Evolutionary conservation across 2,797 vertebrate genomes (phyloP), one percentile per base, ranked within the genome.

Genomic region (Neosalanx taihuensis): DNA sequence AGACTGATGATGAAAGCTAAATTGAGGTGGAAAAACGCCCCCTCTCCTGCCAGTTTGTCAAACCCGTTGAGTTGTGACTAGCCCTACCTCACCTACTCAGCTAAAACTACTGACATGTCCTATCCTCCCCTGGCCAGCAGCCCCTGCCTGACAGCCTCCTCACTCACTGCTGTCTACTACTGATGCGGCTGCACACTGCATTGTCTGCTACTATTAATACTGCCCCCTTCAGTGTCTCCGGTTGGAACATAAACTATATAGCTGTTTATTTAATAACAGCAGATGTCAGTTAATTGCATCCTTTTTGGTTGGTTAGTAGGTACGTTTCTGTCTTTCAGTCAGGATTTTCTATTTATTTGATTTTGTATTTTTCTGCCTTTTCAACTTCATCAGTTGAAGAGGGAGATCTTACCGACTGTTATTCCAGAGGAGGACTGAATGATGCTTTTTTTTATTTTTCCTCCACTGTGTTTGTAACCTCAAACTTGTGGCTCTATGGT

Each of bases 71-170:
- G 83, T 86, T 77, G 84, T 83, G 85, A 91, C 84, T 79, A 86
- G 87, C 89, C 89, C 93, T 94, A 94, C 93, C 93, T 94, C 93
- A 87, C 88, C 89, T 89, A 79, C 85, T 89, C 84, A 85, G 88
- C 90, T 89, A 89, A 92, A 91, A 92, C 91, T 89, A 92, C 90
- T 89, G 85, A 87, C 75, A 83, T 84, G 78, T 80, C 81, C 78
- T 81, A 73, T 79, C 81, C 79, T 79, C 72, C 81, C 70, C 64
- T 74, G 69, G 66, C 79, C 82, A 70, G n/a, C 56, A 31, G 18
- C 35, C 35, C 35, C 6, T 6, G 5, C 35, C 35, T 41, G 64
- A 64, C 73, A 37, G n/a, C 57, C 37, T 72, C 69, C 74, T 69
- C 70, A 63, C 51, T 73, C 69, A 76, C 70, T 76, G 71, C 66